Evolutionary conservation across 2,113 vertebrate species (phyloP), one percentile per base, ranked within the genome.

Genomic region (Plecotus auritus): DNA sequence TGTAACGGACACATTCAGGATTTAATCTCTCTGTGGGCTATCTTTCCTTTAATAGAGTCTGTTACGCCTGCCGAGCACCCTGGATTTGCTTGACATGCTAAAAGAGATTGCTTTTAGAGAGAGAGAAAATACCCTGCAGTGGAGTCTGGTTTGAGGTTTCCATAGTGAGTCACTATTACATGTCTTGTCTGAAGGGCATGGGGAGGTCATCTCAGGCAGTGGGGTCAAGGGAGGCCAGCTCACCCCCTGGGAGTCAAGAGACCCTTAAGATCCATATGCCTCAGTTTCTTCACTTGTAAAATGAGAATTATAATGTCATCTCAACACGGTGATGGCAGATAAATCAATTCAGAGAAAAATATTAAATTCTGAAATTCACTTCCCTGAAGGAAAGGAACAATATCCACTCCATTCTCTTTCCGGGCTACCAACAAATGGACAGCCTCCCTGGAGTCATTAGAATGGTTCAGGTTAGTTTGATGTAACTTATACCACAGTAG

Each of bases 1-100:
- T 88, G 69, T 76, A 87, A 70, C 51, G 4, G 47, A 74, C 51
- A 84, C 32, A 18, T 76, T 94, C 42, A 93, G 93, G 37, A 64
- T 66, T 96, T 88, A 80, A 78, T 90, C 88, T 96, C 91, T 90
- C 95, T 85, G 72, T 77, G 64, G 93, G 85, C 66, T 77, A 3
- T 88, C 90, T 84, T 64, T 66, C 30, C 86, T 88, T 16, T 26
- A 61, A 85, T 64, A 40, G 70, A 59, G 82, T 94, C 64, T 90
- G 85, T 87, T 88, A 42, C 37, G 83, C 90, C 87, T 93, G 81
- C 94, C n/a, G 2, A 80, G 90, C 59, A 69, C 37, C 85, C 78
- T 90, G 67, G 67, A 72, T 66, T 87, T 92, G 77, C 92, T 66
- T 76, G 88, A 80, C 73, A 35, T 92, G 64, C 93, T 82, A 30